A percentile compares a stretch with the other conserved stretches of the same genome.
Evolutionary conservation across 2,888 invertebrate genomes (phyloP).

Genomic region (Opisthograptis luteolata): DNA sequence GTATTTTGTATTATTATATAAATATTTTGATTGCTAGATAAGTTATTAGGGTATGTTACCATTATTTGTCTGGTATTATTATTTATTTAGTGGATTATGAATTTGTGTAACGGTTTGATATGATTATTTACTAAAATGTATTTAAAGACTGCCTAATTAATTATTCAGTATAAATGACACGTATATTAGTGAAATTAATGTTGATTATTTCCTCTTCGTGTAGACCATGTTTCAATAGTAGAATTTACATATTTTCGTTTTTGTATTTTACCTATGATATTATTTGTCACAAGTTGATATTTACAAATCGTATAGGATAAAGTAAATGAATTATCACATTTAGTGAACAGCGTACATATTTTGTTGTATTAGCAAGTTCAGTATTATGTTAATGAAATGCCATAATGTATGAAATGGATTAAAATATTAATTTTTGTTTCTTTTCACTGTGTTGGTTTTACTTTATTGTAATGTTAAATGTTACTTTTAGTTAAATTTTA

Average conservation of each 20-base stretch:
- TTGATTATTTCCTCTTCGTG: slow-evolving; percentile 54
- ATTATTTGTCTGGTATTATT: slow-evolving; percentile 74
- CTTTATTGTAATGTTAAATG: slow-evolving; percentile 60
- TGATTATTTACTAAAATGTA: slow-evolving; percentile 74
- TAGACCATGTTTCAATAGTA: slow-evolving; percentile 29
- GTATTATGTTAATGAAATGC: slow-evolving; percentile 79
- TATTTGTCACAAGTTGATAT: slow-evolving; percentile 52
- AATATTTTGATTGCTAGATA: slow-evolving; percentile 67
- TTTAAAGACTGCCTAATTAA: slow-evolving; percentile 83
- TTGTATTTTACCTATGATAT: slow-evolving; percentile 33
- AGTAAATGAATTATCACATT: slow-evolving; percentile 29
- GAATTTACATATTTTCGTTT: slow-evolving; percentile 24
- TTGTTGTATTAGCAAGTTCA: slow-evolving; percentile 83
- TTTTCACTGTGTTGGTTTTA: slow-evolving; percentile 64
- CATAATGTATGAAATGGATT: slow-evolving; percentile 80
- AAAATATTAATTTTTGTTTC: slow-evolving; percentile 64
- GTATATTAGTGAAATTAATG: slow-evolving; percentile 63
- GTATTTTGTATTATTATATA: slow-evolving; percentile 62
- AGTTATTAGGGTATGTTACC: slow-evolving; percentile 76
- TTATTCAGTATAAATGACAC: slow-evolving; percentile 74
- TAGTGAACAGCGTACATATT: slow-evolving; percentile 70
- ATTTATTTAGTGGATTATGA: slow-evolving; percentile 73
- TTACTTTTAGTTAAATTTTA: slow-evolving; percentile 65
- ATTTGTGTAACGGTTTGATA: slow-evolving; percentile 69
- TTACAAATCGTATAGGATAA: slow-evolving; percentile 34